phyloP scores from a whole-genome alignment of 2,888 invertebrate genomes.

The Megalurothrips usitatus region DNA sequence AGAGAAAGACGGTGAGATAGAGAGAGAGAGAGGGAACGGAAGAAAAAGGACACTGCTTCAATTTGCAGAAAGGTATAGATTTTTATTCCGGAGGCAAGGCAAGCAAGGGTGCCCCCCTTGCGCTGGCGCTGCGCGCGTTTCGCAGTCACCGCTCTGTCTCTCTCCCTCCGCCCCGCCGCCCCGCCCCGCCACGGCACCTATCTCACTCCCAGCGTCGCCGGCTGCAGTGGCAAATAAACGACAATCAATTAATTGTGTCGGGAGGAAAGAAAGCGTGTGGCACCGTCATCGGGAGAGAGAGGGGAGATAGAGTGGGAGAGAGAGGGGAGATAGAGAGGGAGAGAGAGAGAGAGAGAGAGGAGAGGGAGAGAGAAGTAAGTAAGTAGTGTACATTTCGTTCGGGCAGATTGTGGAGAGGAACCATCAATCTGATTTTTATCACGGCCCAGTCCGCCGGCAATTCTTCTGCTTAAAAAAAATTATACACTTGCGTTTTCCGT shows the following conservation, averaged over 20 bases:
- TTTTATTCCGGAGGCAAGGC: not conserved
- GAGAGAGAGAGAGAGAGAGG: too few relatives aligned
- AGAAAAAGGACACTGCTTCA: not conserved
- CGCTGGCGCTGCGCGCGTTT: too few relatives aligned
- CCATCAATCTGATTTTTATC: slow-evolving; percentile 21
- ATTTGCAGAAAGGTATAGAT: not conserved
- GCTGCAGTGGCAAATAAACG: slow-evolving; percentile 12
- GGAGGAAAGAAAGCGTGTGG: not conserved
- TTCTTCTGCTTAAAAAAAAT: not conserved
- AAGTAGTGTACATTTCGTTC: too few relatives aligned
- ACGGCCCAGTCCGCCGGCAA: not conserved
- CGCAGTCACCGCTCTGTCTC: not conserved
- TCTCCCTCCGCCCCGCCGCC: not conserved
- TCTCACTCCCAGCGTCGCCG: not conserved
- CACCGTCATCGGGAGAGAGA: not conserved
- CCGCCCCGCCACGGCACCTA: not conserved
- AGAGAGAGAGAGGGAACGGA: not conserved
- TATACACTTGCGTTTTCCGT: not conserved
- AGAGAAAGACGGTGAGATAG: not conserved
- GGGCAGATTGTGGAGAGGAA: slow-evolving; percentile 1
- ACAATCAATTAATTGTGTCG: slow-evolving; percentile 14
- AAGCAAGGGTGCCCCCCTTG: too few relatives aligned
- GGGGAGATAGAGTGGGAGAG: too few relatives aligned
- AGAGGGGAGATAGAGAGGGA: too few relatives aligned
- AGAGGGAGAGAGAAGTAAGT: too few relatives aligned